Evolutionary conservation across 2,797 vertebrate genomes (phyloP).

Genomic region (Rhynchotus rufescens): DNA sequence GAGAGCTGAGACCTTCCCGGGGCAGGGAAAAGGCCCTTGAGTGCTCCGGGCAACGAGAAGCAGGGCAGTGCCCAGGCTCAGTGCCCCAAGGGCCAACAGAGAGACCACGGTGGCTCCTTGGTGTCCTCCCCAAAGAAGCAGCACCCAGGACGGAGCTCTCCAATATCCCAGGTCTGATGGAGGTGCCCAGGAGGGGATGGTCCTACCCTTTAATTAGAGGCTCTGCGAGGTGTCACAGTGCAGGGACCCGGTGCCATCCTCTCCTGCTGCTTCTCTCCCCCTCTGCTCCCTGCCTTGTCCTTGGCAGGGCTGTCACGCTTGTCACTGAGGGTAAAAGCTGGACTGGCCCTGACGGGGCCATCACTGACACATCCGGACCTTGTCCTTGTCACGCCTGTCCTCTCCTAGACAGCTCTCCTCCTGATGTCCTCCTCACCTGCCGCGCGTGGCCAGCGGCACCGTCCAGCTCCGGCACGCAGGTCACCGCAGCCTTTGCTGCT

Average conservation of each 20-base stretch:
- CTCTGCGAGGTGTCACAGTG: accelerated
- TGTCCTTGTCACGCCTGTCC: slow-evolving; percentile 28
- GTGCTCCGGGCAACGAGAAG: neutral
- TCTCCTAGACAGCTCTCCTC: neutral
- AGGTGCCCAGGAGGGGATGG: neutral
- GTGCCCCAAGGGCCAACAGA: accelerated
- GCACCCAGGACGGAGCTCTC: accelerated
- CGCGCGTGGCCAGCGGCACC: neutral
- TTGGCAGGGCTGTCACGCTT: neutral
- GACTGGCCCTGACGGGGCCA: slow-evolving; percentile 3
- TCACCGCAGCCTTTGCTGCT: neutral
- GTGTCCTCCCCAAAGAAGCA: neutral
- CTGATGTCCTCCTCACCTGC: neutral
- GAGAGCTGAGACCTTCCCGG: neutral
- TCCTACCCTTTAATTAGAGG: neutral
- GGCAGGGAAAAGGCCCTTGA: neutral
- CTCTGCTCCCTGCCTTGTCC: neutral
- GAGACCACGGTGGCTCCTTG: too few relatives aligned
- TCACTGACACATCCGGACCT: neutral
- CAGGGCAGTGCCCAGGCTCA: accelerated
- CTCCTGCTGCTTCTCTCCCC: neutral
- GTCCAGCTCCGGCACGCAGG: neutral
- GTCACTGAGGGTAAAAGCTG: neutral
- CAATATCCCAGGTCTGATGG: accelerated
- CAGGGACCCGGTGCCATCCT: neutral